These are phyloP conservation scores for Megamerina dolium DNA, from an alignment of 2,888 invertebrate species.

Conservation along the genomic window DNA sequence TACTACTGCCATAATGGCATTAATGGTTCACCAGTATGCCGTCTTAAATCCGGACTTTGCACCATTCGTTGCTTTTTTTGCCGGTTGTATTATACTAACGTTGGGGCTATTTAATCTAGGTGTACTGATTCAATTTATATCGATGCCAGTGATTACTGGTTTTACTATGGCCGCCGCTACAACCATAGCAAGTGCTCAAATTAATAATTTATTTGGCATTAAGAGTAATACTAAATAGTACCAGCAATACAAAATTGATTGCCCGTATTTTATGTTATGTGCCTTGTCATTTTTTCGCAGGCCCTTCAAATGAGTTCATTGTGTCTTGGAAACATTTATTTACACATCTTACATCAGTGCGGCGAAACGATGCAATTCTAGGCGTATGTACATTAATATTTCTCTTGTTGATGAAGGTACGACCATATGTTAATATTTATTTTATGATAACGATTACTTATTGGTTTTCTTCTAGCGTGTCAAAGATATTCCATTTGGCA, in stretches of 20 bases:
- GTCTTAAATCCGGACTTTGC: conserved; percentile 62
- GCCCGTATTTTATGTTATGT: too few species aligned
- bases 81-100: conserved; percentile 64
- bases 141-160: conserved; percentile 76
- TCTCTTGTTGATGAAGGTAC: conserved; percentile 60
- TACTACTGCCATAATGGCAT: conserved; percentile 84
- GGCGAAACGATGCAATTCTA: conserved; percentile 63
- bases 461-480: conserved; percentile 53
- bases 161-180: conserved; percentile 83
- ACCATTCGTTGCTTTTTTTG: conserved; percentile 65
- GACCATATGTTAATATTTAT: neutral
- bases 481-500: conserved; percentile 46
- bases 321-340: conserved; percentile 60
- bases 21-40: conserved; percentile 72
- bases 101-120: conserved; percentile 73
- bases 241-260: too few species aligned
- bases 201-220: conserved; percentile 68
- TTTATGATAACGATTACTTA: too few species aligned
- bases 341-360: conserved; percentile 55
- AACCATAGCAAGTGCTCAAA: conserved; percentile 75
- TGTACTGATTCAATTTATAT: conserved; percentile 79
- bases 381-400: conserved; percentile 60
- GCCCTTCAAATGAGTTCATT: conserved; percentile 59
- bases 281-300: conserved; percentile 25
- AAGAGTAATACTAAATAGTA: conserved; percentile 54